phyloP scores from a whole-genome alignment of 2,113 vertebrate genomes.

The Zosterops lateralis region DNA sequence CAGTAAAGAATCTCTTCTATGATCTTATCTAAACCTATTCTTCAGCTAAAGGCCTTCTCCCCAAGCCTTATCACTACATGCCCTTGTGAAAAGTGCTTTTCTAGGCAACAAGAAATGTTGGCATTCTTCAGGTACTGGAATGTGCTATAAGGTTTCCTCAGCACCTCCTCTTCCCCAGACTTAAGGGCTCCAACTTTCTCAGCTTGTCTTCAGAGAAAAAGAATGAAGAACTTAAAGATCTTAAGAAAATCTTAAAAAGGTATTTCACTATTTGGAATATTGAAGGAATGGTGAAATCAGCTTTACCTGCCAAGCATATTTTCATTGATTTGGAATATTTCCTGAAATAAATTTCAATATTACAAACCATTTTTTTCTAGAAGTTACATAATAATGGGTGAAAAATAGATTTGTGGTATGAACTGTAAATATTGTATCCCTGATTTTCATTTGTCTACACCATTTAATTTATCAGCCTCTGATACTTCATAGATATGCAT shows the following conservation, averaged over 20 bases:
- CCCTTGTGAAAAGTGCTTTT: neutral
- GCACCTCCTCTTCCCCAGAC: too few species aligned
- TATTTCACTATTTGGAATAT: neutral
- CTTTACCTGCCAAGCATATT: neutral
- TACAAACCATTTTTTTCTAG: neutral
- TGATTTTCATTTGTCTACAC: neutral
- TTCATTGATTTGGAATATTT: neutral
- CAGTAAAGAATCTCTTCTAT: neutral
- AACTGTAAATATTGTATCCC: neutral
- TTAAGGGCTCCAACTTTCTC: too few species aligned
- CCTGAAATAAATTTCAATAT: neutral
- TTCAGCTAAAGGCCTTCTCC: neutral
- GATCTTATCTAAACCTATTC: neutral
- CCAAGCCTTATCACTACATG: neutral
- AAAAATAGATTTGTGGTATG: neutral
- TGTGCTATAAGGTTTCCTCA: neutral
- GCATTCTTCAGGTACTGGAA: neutral
- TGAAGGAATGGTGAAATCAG: neutral
- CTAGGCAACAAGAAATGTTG: neutral
- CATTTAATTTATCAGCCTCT: neutral
- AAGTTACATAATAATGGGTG: neutral
- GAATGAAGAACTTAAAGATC: neutral
- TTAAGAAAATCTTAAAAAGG: neutral
- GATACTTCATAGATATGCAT: rapidly evolving
- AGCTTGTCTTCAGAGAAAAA: neutral